phyloP scores from a whole-genome alignment of 2,888 invertebrate genomes.

The Brenthis ino region DNA sequence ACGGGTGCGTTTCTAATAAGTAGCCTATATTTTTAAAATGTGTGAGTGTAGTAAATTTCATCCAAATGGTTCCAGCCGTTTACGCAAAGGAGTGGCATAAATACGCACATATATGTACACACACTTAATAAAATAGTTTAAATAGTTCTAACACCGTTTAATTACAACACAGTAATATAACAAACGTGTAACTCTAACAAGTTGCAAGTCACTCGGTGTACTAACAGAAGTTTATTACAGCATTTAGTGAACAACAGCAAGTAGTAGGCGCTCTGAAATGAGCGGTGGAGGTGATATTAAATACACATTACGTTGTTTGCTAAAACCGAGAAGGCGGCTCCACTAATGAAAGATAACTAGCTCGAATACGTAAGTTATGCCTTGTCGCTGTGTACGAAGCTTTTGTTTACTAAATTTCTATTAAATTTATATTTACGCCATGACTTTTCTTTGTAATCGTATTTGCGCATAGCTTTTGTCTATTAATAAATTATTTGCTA shows the following conservation, averaged over 20 bases:
- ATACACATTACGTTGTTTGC: slow-evolving; percentile 15
- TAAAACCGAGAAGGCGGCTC: background rate
- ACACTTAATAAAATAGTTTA: no score
- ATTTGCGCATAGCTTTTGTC: background rate
- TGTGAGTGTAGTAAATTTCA: no score
- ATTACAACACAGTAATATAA: background rate
- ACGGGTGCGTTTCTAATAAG: no score
- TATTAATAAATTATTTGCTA: no score
- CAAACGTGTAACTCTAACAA: background rate
- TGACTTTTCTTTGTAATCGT: background rate
- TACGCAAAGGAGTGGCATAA: no score
- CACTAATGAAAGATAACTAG: slow-evolving; percentile 11
- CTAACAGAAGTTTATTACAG: slow-evolving; percentile 12
- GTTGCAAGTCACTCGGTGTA: slow-evolving; percentile 14
- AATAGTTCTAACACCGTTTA: background rate
- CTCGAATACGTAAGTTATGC: slow-evolving; percentile 7
- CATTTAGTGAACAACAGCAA: slow-evolving; percentile 14
- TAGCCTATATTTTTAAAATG: no score
- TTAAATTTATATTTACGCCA: background rate
- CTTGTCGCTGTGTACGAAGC: background rate
- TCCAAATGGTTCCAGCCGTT: no score
- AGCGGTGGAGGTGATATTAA: slow-evolving; percentile 12
- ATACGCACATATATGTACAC: no score
- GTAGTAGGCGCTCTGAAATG: slow-evolving; percentile 15
- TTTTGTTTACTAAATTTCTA: background rate